Evolutionary conservation across 2,888 invertebrate species (phyloP).

Genomic region (Drosophila melanosoma): DNA sequence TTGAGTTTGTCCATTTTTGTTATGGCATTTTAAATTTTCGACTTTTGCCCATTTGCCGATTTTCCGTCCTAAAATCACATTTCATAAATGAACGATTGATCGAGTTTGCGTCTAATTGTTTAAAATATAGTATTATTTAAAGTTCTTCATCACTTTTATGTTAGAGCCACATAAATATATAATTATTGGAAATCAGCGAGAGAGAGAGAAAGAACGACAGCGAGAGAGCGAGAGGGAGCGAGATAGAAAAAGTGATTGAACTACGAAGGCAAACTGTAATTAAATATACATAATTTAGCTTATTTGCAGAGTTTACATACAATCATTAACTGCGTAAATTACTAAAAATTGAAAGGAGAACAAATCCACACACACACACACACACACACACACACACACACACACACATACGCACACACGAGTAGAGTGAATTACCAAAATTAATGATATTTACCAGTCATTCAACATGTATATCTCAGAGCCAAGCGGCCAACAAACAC

Average conservation of each 20-base stretch:
- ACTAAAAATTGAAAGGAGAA: conserved; percentile 26
- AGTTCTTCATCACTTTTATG: conserved; percentile 2
- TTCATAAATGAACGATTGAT: too few species aligned
- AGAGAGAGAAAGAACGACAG: too few species aligned
- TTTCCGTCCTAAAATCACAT: too few species aligned
- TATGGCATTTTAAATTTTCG: too few species aligned
- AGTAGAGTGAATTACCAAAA: conserved; percentile 27
- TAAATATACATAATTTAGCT: too few species aligned
- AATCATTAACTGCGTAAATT: conserved; percentile 18
- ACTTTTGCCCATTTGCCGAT: too few species aligned
- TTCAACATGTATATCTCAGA: conserved; percentile 37
- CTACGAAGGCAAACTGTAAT: not conserved
- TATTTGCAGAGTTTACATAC: too few species aligned
- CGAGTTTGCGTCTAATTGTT: too few species aligned
- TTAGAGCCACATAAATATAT: not conserved
- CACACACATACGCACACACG: conserved; percentile 6
- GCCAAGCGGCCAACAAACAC: not conserved
- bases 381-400: conserved; percentile 4
- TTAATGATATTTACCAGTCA: conserved; percentile 33
- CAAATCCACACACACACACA: not conserved
- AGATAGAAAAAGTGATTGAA: not conserved
- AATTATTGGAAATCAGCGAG: not conserved
- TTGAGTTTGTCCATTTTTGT: too few species aligned
- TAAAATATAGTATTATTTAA: not conserved
- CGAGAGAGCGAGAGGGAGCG: not conserved